A percentile compares a stretch with the other conserved stretches of the same genome.
phyloP scores from a whole-genome alignment of 2,888 invertebrate species.

The Xestoiulus laeticollis region DNA sequence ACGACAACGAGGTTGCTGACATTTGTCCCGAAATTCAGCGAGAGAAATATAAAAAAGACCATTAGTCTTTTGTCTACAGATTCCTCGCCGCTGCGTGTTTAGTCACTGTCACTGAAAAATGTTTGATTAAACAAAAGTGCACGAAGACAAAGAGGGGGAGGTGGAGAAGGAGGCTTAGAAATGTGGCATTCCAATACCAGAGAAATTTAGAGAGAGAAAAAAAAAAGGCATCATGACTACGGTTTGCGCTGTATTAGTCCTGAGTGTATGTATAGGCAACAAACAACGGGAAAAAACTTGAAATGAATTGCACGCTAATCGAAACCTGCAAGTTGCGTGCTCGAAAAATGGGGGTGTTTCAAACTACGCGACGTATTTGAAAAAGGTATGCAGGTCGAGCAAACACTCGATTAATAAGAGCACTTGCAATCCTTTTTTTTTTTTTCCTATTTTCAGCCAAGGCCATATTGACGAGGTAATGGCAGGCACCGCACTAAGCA shows the following conservation, averaged over 20 bases:
- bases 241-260: background rate
- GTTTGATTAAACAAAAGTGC: conserved; percentile 39
- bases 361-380: background rate
- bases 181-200: background rate
- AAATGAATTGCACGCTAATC: background rate
- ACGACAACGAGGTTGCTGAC: conserved; percentile 1
- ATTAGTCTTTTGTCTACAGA: background rate
- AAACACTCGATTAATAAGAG: conserved; percentile 1
- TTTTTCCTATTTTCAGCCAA: background rate
- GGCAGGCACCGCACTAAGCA: background rate
- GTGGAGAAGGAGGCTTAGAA: background rate
- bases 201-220: too few relatives aligned
- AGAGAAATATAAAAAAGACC: background rate
- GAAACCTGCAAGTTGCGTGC: background rate
- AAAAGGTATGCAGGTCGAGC: background rate
- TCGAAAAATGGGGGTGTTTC: background rate
- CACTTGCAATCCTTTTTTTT: background rate
- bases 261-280: too few relatives aligned
- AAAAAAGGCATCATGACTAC: background rate
- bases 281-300: too few relatives aligned
- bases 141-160: conserved; percentile 5
- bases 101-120: conserved; percentile 43
- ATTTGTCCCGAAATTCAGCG: background rate
- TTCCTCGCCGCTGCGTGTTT: background rate
- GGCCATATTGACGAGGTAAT: background rate